These are phyloP conservation scores for Sepiola atlantica DNA, from an alignment of 2,888 invertebrate species.

Conservation along the genomic window DNA sequence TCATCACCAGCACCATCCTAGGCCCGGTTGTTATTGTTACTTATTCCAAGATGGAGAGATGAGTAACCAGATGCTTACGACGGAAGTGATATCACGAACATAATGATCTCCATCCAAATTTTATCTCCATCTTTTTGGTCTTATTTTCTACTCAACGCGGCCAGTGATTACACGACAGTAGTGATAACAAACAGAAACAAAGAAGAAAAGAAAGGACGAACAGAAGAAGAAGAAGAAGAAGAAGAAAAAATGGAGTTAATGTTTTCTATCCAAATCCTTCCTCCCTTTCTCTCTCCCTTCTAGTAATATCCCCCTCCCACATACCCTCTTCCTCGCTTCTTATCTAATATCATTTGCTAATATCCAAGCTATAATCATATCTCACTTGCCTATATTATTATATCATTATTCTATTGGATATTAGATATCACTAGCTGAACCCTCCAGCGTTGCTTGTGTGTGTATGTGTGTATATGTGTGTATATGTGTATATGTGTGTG, in stretches of 20 bases:
- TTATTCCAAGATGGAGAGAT: not conserved
- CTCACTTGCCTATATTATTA: not conserved
- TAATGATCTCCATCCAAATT: conserved; percentile 6
- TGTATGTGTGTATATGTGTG: too few species aligned
- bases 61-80: not conserved
- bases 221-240: not conserved
- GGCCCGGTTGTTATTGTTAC: not conserved
- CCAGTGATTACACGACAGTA: not conserved
- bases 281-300: not conserved
- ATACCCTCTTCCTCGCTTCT: not conserved
- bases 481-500: too few species aligned
- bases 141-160: not conserved
- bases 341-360: not conserved
- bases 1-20: not conserved
- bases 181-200: too few species aligned
- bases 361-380: not conserved
- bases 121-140: not conserved
- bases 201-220: too few species aligned
- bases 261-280: not conserved
- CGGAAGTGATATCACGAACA: not conserved
- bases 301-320: too few species aligned
- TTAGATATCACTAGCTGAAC: too few species aligned
- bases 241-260: not conserved
- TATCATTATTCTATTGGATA: not conserved
- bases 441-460: too few species aligned